Percentiles rank a stretch among this genome's conserved stretches.
Evolutionary conservation across 2,797 vertebrate species (phyloP).

Genomic region (Gallinago nigripennis): DNA sequence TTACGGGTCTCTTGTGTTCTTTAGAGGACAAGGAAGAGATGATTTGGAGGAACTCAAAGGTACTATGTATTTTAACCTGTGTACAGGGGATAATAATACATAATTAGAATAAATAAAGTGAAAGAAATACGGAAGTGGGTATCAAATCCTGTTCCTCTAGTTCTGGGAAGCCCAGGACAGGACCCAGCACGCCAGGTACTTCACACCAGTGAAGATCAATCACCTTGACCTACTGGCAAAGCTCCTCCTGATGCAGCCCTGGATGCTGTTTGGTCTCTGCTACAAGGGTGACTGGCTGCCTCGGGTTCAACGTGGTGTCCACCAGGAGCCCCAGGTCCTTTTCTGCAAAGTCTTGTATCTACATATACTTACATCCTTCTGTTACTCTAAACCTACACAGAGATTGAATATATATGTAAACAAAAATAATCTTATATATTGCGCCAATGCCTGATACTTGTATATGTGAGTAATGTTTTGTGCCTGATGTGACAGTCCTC

Average conservation of each 20-base stretch:
- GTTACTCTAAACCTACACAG: neutral
- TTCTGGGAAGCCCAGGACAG: neutral
- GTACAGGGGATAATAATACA: neutral
- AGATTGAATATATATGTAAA: neutral
- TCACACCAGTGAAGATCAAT: neutral
- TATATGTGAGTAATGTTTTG: neutral
- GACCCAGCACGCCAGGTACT: neutral
- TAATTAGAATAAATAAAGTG: neutral
- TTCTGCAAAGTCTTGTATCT: neutral
- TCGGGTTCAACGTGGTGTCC: neutral
- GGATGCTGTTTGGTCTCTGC: accelerated
- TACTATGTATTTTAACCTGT: neutral
- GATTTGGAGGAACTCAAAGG: neutral
- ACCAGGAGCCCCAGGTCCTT: neutral
- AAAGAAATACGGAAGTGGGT: neutral
- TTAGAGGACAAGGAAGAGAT: neutral
- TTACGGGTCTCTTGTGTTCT: neutral
- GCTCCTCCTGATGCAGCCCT: accelerated
- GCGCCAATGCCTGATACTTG: neutral
- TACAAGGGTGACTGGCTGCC: accelerated
- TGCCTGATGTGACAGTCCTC: neutral
- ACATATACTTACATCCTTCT: neutral
- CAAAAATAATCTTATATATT: neutral
- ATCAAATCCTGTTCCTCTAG: neutral
- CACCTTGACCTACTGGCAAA: neutral